Evolutionary conservation across 2,797 vertebrate genomes (phyloP).

Genomic region (Chloroceryle inda): DNA sequence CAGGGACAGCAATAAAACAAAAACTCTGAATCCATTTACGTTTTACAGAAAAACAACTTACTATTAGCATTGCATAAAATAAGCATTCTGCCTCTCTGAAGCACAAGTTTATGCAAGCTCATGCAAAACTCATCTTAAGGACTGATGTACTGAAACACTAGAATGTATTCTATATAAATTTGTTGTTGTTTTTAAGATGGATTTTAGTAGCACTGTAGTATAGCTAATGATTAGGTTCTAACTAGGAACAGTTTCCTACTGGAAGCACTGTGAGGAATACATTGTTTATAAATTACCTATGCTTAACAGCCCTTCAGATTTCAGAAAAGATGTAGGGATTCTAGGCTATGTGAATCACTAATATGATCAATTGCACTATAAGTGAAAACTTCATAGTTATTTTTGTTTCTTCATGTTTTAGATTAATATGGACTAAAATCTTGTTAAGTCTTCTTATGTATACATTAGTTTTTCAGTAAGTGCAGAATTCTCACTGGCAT

Average conservation of each 20-base stretch:
- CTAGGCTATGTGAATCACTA: not conserved
- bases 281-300: not conserved
- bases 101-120: not conserved
- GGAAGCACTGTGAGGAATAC: not conserved
- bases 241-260: not conserved
- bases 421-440: not conserved
- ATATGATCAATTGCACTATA: not conserved
- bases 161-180: not conserved
- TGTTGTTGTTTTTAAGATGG: not conserved
- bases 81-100: not conserved
- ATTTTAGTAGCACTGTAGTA: not conserved
- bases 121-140: not conserved
- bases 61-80: not conserved
- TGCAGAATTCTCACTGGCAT: slow-evolving; percentile 13
- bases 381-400: not conserved
- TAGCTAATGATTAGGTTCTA: not conserved
- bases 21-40: not conserved
- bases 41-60: not conserved
- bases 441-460: not conserved
- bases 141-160: not conserved
- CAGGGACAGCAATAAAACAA: not conserved
- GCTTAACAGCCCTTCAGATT: not conserved
- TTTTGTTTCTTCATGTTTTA: not conserved
- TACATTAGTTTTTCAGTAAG: not conserved
- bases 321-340: not conserved